These are phyloP conservation scores for Aphidius colemani DNA, from an alignment of 2,888 invertebrate species.

Conservation along the genomic window DNA sequence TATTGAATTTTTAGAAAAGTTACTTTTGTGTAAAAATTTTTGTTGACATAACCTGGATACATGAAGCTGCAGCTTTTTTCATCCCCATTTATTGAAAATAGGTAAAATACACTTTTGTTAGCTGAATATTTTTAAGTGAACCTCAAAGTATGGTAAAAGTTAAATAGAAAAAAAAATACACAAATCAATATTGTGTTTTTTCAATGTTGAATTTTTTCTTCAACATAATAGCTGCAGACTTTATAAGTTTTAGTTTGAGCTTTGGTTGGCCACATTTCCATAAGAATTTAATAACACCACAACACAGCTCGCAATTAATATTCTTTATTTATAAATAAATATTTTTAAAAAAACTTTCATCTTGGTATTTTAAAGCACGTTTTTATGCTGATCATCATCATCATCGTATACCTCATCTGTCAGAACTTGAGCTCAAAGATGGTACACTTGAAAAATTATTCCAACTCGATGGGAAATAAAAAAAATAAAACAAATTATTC, in stretches of 20 bases:
- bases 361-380: background rate
- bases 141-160: too few relatives aligned
- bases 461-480: too few relatives aligned
- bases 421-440: slow-evolving; percentile 38
- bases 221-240: slow-evolving; percentile 58
- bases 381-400: too few relatives aligned
- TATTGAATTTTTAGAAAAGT: too few relatives aligned
- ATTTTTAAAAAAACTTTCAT: slow-evolving; percentile 26
- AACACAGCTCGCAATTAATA: slow-evolving; percentile 57
- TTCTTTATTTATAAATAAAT: slow-evolving; percentile 54
- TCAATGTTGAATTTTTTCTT: slow-evolving; percentile 37
- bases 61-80: slow-evolving; percentile 33
- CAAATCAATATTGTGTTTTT: background rate
- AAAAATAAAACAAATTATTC: too few relatives aligned
- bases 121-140: too few relatives aligned
- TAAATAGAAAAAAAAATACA: background rate
- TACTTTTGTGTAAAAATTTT: slow-evolving; percentile 37
- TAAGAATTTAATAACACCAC: slow-evolving; percentile 60
- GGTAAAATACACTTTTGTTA: too few relatives aligned
- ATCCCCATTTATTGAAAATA: too few relatives aligned
- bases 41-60: slow-evolving; percentile 55
- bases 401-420: too few relatives aligned
- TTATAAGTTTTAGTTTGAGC: slow-evolving; percentile 49
- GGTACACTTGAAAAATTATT: slow-evolving; percentile 38
- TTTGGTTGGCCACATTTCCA: slow-evolving; percentile 50